These are phyloP conservation scores for Mesembrinibis cayennensis DNA, from an alignment of 2,113 vertebrate genomes.

Conservation along the genomic window DNA sequence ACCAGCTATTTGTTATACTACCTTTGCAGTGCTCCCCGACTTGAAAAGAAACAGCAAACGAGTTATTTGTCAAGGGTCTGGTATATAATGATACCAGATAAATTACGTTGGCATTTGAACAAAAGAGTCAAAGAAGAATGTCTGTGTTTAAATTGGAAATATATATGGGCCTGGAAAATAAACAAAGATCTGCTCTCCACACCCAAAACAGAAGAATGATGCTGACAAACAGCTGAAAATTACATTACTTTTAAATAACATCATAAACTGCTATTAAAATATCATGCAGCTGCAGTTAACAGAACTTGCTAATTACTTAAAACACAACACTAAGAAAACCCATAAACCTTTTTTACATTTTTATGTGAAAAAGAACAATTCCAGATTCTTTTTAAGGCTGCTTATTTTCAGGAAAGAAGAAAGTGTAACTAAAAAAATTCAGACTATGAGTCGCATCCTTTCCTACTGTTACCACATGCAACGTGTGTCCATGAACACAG, in stretches of 20 bases:
- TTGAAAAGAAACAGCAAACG: not conserved
- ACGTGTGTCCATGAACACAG: not conserved
- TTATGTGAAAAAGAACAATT: not conserved
- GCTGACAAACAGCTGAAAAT: conserved; percentile 50
- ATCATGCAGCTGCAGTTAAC: conserved; percentile 10
- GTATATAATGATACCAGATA: not conserved
- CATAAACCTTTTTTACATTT: not conserved
- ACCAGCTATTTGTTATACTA: not conserved
- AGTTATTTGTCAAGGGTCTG: not conserved
- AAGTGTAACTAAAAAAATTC: not conserved
- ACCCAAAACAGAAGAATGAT: conserved; percentile 54
- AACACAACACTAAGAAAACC: not conserved
- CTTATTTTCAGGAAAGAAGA: not conserved
- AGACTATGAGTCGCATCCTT: not conserved
- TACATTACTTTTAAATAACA: conserved; percentile 23
- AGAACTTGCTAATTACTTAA: not conserved
- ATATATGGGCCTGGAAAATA: conserved; percentile 65
- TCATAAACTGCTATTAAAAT: conserved; percentile 48
- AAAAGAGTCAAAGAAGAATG: not conserved
- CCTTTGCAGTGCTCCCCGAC: not conserved
- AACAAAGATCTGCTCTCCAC: conserved; percentile 71
- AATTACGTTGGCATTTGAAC: not conserved
- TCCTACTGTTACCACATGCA: not conserved
- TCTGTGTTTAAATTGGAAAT: conserved; percentile 59
- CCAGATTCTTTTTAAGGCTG: not conserved